Evolutionary conservation across 2,888 invertebrate genomes (phyloP).

Genomic region (Leucophora obtusa): DNA sequence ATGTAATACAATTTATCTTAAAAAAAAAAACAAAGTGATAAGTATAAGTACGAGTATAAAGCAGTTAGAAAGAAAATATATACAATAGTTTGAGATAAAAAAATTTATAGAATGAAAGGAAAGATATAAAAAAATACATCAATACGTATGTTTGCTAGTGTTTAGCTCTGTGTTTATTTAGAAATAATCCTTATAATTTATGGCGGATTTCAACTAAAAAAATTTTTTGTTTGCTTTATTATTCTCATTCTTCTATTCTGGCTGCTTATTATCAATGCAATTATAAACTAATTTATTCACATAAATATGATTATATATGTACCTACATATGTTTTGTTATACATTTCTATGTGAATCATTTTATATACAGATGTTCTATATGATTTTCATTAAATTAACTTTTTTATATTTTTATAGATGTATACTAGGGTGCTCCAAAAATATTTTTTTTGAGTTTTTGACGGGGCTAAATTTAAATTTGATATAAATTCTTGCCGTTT

Average conservation of each 20-base stretch:
- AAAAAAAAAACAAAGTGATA: not conserved
- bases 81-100: not conserved
- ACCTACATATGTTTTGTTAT: not conserved
- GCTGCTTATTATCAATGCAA: constrained; percentile 3
- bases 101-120: too few relatives aligned
- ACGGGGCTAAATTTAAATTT: too few relatives aligned
- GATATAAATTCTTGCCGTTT: too few relatives aligned
- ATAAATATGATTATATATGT: constrained; percentile 3
- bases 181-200: constrained; percentile 15
- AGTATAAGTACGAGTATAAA: not conserved
- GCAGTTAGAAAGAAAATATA: not conserved
- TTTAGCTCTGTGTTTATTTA: too few relatives aligned
- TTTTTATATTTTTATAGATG: too few relatives aligned
- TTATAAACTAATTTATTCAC: constrained; percentile 39
- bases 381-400: constrained; percentile 36
- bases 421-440: too few relatives aligned
- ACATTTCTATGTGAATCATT: too few relatives aligned
- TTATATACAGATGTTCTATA: constrained; percentile 15
- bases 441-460: too few relatives aligned
- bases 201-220: not conserved
- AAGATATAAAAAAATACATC: too few relatives aligned
- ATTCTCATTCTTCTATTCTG: not conserved
- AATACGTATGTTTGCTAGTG: too few relatives aligned
- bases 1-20: constrained; percentile 48
- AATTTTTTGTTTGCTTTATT: not conserved